Percentiles rank a stretch among this genome's conserved stretches.
phyloP scores from a whole-genome alignment of 2,888 invertebrate genomes.

The Allolobophora icterica region DNA sequence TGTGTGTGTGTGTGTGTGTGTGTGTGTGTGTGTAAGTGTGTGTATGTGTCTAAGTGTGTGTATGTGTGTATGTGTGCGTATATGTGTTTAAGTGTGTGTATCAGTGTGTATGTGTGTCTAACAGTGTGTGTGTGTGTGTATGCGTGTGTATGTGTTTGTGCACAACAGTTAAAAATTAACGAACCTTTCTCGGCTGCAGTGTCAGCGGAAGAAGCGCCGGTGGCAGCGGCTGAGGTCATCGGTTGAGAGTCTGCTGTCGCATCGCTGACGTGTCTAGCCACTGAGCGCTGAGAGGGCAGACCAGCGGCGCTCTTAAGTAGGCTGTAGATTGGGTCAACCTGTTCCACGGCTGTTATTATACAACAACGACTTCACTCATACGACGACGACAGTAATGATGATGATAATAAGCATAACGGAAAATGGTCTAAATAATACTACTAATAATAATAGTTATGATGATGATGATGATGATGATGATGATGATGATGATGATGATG shows the following conservation, averaged over 20 bases:
- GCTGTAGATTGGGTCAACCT: constrained; percentile 63
- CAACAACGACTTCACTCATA: background rate
- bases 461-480: background rate
- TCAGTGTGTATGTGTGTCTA: too few species aligned
- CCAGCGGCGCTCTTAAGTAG: constrained; percentile 63
- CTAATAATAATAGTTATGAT: background rate
- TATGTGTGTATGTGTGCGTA: too few species aligned
- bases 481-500: constrained; percentile 12
- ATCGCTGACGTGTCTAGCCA: background rate
- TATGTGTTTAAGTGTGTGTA: too few species aligned
- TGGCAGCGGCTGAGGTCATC: constrained; percentile 41
- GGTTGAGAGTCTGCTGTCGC: background rate
- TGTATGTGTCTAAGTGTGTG: too few species aligned
- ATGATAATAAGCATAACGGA: too few species aligned
- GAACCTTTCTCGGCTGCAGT: background rate
- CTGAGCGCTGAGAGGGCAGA: constrained; percentile 53
- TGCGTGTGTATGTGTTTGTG: too few species aligned
- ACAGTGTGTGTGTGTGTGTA: too few species aligned
- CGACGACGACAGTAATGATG: background rate
- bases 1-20: too few species aligned
- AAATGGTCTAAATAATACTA: background rate
- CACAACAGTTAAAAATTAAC: background rate
- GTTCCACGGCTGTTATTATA: constrained; percentile 44
- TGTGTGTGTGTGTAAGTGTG: too few species aligned
- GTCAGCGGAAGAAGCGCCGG: background rate